Conservation (phyloP, 1,140 invertebrate species). For the Conopomorpha cramerella region DNA sequence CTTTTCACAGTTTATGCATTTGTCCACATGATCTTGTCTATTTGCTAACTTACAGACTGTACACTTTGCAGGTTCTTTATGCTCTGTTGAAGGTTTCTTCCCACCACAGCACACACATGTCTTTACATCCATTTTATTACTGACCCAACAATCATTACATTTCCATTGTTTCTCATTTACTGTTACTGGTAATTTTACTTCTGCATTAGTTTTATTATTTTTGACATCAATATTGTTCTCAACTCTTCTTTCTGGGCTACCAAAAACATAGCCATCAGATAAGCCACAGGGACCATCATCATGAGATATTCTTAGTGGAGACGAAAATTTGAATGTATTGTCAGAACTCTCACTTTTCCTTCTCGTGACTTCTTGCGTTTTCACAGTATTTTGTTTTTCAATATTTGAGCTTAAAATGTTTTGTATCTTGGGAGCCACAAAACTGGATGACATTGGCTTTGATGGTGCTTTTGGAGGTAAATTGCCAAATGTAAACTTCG, state of each 20-base stretch:
- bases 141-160: conserved; percentile 51
- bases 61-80: conserved; percentile 7
- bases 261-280: too few species aligned
- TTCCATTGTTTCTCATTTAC: conserved; percentile 60
- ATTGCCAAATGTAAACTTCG: conserved; percentile 24
- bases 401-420: too few species aligned
- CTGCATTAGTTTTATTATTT: conserved; percentile 7
- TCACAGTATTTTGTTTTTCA: too few species aligned
- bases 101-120: conserved; percentile 38
- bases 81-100: conserved; percentile 5
- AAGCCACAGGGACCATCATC: too few species aligned
- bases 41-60: conserved; percentile 9
- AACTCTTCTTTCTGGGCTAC: conserved; percentile 12
- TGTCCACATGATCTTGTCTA: conserved; percentile 7
- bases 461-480: conserved; percentile 5
- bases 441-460: conserved; percentile 5
- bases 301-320: conserved; percentile 17
- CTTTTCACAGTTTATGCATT: conserved; percentile 14
- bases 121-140: conserved; percentile 22
- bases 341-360: too few species aligned
- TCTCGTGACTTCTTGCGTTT: conserved; percentile 3
- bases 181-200: too few species aligned
- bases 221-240: conserved; percentile 9
- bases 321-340: conserved; percentile 19
- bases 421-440: too few species aligned